Evolutionary conservation across 2,113 vertebrate species (phyloP), one percentile per base, ranked within the genome.

Genomic region (Strix aluco): DNA sequence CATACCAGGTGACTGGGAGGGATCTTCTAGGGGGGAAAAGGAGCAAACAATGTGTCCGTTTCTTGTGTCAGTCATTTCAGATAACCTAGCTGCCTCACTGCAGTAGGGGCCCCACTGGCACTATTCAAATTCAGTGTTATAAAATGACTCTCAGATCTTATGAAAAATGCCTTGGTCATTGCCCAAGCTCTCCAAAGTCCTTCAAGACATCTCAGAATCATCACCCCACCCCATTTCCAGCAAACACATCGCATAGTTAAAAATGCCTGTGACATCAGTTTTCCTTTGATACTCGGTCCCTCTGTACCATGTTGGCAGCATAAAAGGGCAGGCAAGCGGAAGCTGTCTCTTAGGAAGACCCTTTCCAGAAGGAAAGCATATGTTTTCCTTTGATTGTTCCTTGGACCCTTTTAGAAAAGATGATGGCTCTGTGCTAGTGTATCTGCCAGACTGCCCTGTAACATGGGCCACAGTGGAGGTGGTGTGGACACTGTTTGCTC

Each of bases 241-340:
- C 7, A 40, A 52, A 87, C 29, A 23, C 2, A 2, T 63, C 12
- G 10, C 4, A 5, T 10, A 80, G 23, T 38, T 84, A 54, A 36
- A 85, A 73, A 49, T 30, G 19, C 36, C 27, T 18, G 20, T 30
- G n/a, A 79, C 52, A 73, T 81, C 57, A 71, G 11, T 36, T 88
- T 79, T 75, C 36, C 17, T 86, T 70, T 61, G 29, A 18, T 38
- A 21, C 0, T 0, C 63, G 15, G 8, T 52, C 21, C 8, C 13
- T 51, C 44, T 79, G 17, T 58, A 36, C 54, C 5, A 2, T 15
- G 9, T 9, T 78, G 55, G n/a, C 57, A 81, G 62, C 32, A 8
- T 55, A n/a, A 71, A 75, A 88, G 52, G 13, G 26, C 19, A 79
- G 57, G 34, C 38, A 59, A 58, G 38, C 59, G 40, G 62, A 81